Evolutionary conservation across 2,797 vertebrate genomes (phyloP), one percentile per base, ranked within the genome.

Genomic region (Halcyon badia): DNA sequence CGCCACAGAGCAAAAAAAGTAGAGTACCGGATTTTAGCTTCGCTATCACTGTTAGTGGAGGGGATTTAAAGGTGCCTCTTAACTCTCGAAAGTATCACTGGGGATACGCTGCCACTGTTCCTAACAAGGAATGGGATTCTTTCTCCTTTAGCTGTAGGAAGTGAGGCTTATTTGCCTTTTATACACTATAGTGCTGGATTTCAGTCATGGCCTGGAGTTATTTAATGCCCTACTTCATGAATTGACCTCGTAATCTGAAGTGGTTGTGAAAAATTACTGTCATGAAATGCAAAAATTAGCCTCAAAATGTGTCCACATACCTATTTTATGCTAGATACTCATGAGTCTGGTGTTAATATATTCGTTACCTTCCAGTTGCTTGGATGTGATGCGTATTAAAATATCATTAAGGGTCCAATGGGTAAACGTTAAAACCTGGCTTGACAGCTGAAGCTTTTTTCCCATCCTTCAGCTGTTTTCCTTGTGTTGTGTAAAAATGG

Each of bases 141-240:
- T 39, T 18, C 71, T 88, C 51, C 61, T 83, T 39, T 72, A 76
- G 91, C 91, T 18, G 54, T 87, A 95, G 95, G 83, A 69, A 92
- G 39, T 83, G 49, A 10, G 17, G 66, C 79, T 76, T 68, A 11
- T 69, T 75, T 87, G 39, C 69, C 62, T 85, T 65, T 54, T 35
- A 16, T 64, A 46, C n/a, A 35, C 52, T 58, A 18, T 44, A 89
- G 86, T 71, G 90, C 89, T 83, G 62, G 96, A 41, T 71, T 64
- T 89, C 52, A 31, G 6, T 89, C 78, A 25, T 16, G 35, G 15
- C 48, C 73, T 60, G 52, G 35, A 65, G 54, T 58, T 90, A 52
- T 72, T 87, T 71, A 93, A 87, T 49, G 75, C 44, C 39, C 77
- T 82, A 10, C 69, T 70, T 70, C 91, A 46, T 6, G 8, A 89